A percentile compares a stretch with the other conserved stretches of the same genome.
These are phyloP conservation scores for Holacanthella duospinosa DNA, from an alignment of 2,888 invertebrate genomes.

Conservation along the genomic window DNA sequence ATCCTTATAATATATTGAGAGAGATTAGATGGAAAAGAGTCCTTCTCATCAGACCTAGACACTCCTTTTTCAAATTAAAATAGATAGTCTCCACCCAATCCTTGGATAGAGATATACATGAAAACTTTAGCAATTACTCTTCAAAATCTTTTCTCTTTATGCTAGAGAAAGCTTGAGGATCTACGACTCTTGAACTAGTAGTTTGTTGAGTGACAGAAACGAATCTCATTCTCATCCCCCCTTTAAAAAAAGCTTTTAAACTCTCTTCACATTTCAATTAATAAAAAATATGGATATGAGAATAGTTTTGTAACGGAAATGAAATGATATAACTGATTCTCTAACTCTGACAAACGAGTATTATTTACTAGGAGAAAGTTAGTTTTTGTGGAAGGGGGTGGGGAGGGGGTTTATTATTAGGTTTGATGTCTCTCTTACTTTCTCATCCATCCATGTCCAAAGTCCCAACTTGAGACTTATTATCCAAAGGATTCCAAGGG, in stretches of 20 bases:
- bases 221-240: background rate
- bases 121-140: slow-evolving; percentile 24
- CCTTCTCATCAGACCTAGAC: slow-evolving; percentile 18
- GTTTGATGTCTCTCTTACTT: too few species aligned
- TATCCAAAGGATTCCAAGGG: background rate
- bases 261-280: background rate
- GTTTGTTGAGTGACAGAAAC: background rate
- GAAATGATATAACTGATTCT: too few species aligned
- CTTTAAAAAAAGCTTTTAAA: background rate
- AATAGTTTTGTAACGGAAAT: background rate
- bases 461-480: too few species aligned
- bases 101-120: background rate
- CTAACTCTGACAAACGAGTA: too few species aligned
- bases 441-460: too few species aligned
- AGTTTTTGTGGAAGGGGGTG: too few species aligned
- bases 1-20: background rate
- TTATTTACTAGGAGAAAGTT: too few species aligned
- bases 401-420: too few species aligned
- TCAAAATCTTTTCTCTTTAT: background rate
- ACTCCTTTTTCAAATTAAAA: slow-evolving; percentile 27
- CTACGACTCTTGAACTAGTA: background rate
- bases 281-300: slow-evolving; percentile 2
- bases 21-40: background rate
- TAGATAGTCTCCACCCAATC: slow-evolving; percentile 18
- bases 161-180: background rate